Evolutionary conservation across 2,797 vertebrate species (phyloP).

Genomic region (Poeciliopsis turneri): DNA sequence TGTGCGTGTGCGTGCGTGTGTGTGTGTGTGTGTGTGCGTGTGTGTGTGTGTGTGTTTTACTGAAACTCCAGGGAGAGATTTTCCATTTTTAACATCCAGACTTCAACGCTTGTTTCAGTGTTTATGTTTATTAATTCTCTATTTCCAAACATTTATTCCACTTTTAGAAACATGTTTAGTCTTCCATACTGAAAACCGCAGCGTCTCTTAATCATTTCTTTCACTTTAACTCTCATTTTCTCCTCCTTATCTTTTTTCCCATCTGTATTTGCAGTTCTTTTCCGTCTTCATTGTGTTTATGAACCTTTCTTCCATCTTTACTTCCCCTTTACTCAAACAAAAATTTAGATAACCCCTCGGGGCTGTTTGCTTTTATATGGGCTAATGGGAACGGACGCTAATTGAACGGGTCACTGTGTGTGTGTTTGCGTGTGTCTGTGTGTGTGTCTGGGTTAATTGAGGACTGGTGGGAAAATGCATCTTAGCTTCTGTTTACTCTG

Average conservation of each 20-base stretch:
- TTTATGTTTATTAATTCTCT: not conserved
- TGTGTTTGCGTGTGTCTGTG: conserved; percentile 25
- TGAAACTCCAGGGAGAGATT: not conserved
- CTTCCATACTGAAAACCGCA: not conserved
- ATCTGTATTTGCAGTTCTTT: not conserved
- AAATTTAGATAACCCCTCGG: conserved; percentile 52
- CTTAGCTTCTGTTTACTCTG: conserved; percentile 73
- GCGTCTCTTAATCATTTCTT: not conserved
- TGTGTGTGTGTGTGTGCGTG: too few relatives aligned
- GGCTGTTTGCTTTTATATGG: conserved; percentile 79
- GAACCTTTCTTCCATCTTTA: not conserved
- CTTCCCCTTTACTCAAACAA: conserved; percentile 11
- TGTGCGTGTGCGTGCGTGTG: too few relatives aligned
- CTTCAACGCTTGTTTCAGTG: not conserved
- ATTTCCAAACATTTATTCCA: not conserved
- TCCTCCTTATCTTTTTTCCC: not conserved
- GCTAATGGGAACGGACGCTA: conserved; percentile 65
- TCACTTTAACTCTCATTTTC: not conserved
- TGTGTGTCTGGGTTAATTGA: conserved; percentile 67
- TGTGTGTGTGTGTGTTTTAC: too few relatives aligned
- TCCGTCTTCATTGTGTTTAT: conserved; percentile 31
- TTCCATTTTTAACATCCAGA: not conserved
- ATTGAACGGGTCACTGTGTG: conserved; percentile 62
- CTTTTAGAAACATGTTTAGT: not conserved
- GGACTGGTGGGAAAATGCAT: conserved; percentile 80